Percentiles rank a stretch among this genome's conserved stretches.
phyloP scores from a whole-genome alignment of 2,797 vertebrate genomes.

The Anguilla marmorata region DNA sequence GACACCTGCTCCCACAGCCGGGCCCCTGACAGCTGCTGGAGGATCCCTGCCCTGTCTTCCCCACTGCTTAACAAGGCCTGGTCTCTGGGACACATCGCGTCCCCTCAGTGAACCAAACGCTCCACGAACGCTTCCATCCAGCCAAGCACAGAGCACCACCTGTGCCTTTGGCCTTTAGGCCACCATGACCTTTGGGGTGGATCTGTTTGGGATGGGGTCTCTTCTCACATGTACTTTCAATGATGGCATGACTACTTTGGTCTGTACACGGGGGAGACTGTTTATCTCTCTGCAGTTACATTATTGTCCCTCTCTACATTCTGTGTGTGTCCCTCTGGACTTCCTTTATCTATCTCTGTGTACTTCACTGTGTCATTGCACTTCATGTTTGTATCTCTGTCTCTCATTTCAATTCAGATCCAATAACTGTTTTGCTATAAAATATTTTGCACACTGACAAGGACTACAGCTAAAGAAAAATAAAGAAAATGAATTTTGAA shows the following conservation, averaged over 20 bases:
- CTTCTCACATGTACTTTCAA: not conserved
- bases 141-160: not conserved
- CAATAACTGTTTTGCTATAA: not conserved
- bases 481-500: not conserved
- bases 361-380: not conserved
- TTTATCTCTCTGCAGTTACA: not conserved
- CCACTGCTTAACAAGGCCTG: slow-evolving; percentile 57
- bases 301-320: not conserved
- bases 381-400: not conserved
- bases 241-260: not conserved
- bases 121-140: not conserved
- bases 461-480: slow-evolving; percentile 23
- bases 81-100: slow-evolving; percentile 32
- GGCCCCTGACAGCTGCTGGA: slow-evolving; percentile 54
- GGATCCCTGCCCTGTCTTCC: slow-evolving; percentile 53
- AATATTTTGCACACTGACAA: not conserved
- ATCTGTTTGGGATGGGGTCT: not conserved
- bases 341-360: not conserved
- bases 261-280: not conserved
- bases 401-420: not conserved
- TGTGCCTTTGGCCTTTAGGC: slow-evolving; percentile 20
- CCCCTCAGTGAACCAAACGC: not conserved
- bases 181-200: not conserved
- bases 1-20: slow-evolving; percentile 60
- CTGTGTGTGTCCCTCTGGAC: not conserved